Evolutionary conservation across 2,113 vertebrate species (phyloP).

Genomic region (Callospermophilus lateralis): DNA sequence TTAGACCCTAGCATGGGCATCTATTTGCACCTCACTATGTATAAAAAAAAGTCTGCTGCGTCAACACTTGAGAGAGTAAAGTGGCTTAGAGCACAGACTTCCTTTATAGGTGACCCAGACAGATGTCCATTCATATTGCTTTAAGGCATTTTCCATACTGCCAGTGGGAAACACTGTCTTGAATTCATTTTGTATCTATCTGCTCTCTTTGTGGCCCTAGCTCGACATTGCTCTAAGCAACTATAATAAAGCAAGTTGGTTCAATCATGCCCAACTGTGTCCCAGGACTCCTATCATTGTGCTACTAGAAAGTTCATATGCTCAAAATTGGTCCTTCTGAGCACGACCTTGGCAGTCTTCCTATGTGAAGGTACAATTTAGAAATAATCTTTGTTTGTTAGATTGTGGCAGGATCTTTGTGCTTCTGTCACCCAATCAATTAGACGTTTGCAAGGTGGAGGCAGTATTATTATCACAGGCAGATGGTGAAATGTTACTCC

Average conservation of each 20-base stretch:
- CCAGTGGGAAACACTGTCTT: not conserved
- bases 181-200: not conserved
- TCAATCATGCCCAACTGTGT: not conserved
- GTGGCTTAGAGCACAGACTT: not conserved
- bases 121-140: not conserved
- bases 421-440: constrained; percentile 35
- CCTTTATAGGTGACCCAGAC: not conserved
- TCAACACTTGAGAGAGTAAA: not conserved
- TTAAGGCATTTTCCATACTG: not conserved
- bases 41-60: not conserved
- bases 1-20: not conserved
- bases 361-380: constrained; percentile 11
- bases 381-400: constrained; percentile 49
- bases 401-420: constrained; percentile 22
- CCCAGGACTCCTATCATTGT: not conserved
- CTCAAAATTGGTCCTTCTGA: not conserved
- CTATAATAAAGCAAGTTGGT: not conserved
- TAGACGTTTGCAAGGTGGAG: constrained; percentile 67
- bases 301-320: constrained; percentile 20
- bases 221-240: not conserved
- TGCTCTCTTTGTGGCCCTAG: not conserved
- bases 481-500: constrained; percentile 75
- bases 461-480: constrained; percentile 72
- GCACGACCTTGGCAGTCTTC: not conserved
- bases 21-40: not conserved